Evolutionary conservation across 1,140 invertebrate species (phyloP).

Genomic region (Drosophila kohkoa): DNA sequence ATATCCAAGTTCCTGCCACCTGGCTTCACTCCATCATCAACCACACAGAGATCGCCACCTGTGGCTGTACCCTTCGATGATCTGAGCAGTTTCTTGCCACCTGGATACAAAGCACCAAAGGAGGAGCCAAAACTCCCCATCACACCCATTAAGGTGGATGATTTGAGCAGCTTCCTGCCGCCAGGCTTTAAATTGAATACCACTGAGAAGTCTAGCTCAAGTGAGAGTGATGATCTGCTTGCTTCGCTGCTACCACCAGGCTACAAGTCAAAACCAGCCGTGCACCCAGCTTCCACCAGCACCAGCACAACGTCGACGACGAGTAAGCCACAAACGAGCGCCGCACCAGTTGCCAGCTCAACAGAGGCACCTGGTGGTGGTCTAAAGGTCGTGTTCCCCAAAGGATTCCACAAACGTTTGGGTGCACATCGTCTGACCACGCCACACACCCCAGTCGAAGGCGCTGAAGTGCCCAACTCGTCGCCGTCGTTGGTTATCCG

Average conservation of each 20-base stretch:
- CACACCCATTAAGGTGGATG: constrained; percentile 72
- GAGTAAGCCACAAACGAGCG: constrained; percentile 44
- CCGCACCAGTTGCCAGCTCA: constrained; percentile 56
- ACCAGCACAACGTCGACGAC: constrained; percentile 51
- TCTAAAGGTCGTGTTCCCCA: constrained; percentile 92
- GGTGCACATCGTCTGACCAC: constrained; percentile 88
- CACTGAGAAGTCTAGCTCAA: constrained; percentile 67
- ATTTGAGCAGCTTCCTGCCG: constrained; percentile 85
- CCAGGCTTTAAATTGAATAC: constrained; percentile 86
- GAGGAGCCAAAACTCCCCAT: constrained; percentile 43
- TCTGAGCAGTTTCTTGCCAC: constrained; percentile 85
- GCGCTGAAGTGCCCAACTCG: constrained; percentile 57
- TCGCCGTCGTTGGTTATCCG: constrained; percentile 89
- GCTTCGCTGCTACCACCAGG: constrained; percentile 87
- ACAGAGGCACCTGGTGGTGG: constrained; percentile 79
- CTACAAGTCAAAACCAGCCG: constrained; percentile 84
- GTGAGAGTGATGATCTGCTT: constrained; percentile 86
- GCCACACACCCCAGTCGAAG: constrained; percentile 77
- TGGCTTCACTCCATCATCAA: constrained; percentile 86
- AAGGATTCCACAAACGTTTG: constrained; percentile 90
- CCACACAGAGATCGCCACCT: constrained; percentile 53
- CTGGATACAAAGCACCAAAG: constrained; percentile 86
- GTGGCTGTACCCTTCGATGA: constrained; percentile 85
- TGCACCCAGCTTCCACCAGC: constrained; percentile 61
- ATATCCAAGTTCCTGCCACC: constrained; percentile 88